Evolutionary conservation across 2,113 vertebrate species (phyloP).

Genomic region (Gallinago undulata): DNA sequence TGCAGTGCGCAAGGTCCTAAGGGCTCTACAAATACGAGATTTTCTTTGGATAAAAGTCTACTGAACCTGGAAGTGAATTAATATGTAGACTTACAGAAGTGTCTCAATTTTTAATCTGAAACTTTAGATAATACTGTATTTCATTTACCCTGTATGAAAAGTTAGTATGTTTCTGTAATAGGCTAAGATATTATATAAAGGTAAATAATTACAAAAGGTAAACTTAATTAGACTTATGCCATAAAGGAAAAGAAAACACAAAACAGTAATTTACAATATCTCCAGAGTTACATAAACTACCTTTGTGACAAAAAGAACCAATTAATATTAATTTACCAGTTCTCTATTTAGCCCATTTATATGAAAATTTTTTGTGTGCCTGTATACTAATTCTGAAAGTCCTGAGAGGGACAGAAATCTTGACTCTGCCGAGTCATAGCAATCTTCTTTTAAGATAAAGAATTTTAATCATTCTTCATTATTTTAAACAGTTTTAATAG

Average conservation of each 20-base stretch:
- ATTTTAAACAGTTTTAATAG: neutral
- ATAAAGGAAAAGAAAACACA: neutral
- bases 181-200: neutral
- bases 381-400: neutral
- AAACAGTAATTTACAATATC: neutral
- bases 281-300: neutral
- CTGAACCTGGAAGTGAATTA: neutral
- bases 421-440: neutral
- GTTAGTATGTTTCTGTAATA: neutral
- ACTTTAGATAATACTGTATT: neutral
- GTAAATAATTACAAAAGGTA: constrained; percentile 19
- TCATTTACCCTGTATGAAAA: neutral
- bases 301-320: neutral
- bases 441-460: neutral
- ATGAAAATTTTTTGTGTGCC: neutral
- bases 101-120: neutral
- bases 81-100: neutral
- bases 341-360: neutral
- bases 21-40: neutral
- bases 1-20: neutral
- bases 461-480: neutral
- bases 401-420: neutral
- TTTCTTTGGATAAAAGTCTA: neutral
- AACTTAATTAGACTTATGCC: neutral
- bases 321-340: neutral